A percentile compares a stretch with the other conserved stretches of the same genome.
Evolutionary conservation across 2,113 vertebrate genomes (phyloP).

Genomic region (Triplophysa tibetana): DNA sequence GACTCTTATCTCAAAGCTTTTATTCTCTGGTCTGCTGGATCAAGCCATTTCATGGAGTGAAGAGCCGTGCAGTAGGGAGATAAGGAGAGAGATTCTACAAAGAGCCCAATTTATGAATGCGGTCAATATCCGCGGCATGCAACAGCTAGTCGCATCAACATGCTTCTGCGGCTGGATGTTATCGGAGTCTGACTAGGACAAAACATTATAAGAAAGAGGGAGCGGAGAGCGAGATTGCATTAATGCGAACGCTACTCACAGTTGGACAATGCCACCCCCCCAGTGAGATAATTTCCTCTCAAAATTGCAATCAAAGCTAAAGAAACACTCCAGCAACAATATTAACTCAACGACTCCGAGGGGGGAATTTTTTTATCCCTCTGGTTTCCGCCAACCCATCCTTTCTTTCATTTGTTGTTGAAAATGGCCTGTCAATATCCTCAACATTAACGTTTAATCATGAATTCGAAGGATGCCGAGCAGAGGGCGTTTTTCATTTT

Average conservation of each 20-base stretch:
- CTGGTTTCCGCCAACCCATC: constrained; percentile 51
- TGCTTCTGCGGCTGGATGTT: constrained; percentile 48
- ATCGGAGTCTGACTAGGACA: constrained; percentile 50
- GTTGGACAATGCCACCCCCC: constrained; percentile 69
- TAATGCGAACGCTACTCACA: constrained; percentile 74
- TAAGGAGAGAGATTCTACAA: constrained; percentile 41
- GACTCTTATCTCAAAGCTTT: constrained; percentile 46
- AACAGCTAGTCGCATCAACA: constrained; percentile 45
- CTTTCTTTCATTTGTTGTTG: constrained; percentile 35
- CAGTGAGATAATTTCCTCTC: constrained; percentile 76
- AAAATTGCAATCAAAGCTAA: constrained; percentile 79
- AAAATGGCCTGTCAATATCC: constrained; percentile 42
- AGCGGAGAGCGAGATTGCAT: constrained; percentile 55
- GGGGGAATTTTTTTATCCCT: constrained; percentile 67
- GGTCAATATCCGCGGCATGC: constrained; percentile 30
- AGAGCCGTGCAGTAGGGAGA: constrained; percentile 42
- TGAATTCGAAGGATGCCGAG: constrained; percentile 30
- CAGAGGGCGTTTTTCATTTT: constrained; percentile 11
- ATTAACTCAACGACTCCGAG: constrained; percentile 74
- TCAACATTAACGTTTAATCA: constrained; percentile 16
- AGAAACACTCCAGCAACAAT: constrained; percentile 73
- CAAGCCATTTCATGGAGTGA: constrained; percentile 17
- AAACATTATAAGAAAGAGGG: constrained; percentile 59
- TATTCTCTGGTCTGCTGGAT: constrained; percentile 40
- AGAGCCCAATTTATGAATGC: constrained; percentile 48